Conservation (phyloP, 2,888 invertebrate species). For the Lymantria monacha region DNA sequence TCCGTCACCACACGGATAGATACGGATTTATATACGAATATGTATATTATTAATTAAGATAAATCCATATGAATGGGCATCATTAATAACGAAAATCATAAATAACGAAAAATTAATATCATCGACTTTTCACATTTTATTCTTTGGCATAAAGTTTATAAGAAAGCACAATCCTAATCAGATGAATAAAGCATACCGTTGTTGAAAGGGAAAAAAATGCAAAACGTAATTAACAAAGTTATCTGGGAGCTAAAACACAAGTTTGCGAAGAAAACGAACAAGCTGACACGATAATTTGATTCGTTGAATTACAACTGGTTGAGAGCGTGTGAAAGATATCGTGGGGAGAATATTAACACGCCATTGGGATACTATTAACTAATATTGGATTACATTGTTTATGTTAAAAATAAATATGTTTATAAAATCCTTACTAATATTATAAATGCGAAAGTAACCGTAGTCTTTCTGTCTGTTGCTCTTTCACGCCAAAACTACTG, state of each 20-base stretch:
- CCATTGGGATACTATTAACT: conserved; percentile 14
- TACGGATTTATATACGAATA: too few species aligned
- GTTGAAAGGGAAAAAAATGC: conserved; percentile 61
- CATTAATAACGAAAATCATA: too few species aligned
- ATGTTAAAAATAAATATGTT: neutral
- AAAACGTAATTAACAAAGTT: conserved; percentile 81
- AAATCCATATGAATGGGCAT: too few species aligned
- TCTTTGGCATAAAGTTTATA: conserved; percentile 24
- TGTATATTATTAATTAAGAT: too few species aligned
- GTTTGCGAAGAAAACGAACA: conserved; percentile 76
- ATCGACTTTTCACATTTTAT: too few species aligned
- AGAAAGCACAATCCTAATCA: conserved; percentile 58
- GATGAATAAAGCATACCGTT: conserved; percentile 38
- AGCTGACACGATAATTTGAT: conserved; percentile 78
- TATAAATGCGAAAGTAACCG: too few species aligned
- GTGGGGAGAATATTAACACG: conserved; percentile 57
- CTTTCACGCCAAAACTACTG: too few species aligned
- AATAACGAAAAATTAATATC: too few species aligned
- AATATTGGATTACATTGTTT: conserved; percentile 2
- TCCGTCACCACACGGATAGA: too few species aligned
- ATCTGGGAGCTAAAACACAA: conserved; percentile 74
- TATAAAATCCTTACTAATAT: too few species aligned
- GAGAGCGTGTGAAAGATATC: conserved; percentile 55
- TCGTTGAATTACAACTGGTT: conserved; percentile 70
- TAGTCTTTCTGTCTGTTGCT: too few species aligned